Percentiles rank a stretch among this genome's conserved stretches.
These are phyloP conservation scores for Escarpia spicata DNA, from an alignment of 2,888 invertebrate species.

Conservation along the genomic window DNA sequence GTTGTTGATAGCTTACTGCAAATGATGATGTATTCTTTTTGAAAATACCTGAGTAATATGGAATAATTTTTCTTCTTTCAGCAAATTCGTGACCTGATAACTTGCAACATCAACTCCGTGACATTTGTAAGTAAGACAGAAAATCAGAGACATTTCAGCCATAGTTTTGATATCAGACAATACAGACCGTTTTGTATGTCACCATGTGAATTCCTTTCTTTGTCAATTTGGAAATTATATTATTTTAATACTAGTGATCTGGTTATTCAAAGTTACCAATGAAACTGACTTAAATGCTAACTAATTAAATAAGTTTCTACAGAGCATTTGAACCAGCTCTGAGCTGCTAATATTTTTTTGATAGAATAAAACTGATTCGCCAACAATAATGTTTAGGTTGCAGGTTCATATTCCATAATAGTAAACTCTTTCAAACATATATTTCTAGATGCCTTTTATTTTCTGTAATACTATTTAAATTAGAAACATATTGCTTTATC, in stretches of 20 bases:
- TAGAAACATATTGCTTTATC: too few species aligned
- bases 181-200: not conserved
- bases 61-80: not conserved
- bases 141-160: not conserved
- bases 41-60: not conserved
- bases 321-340: too few species aligned
- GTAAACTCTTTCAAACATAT: too few species aligned
- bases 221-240: not conserved
- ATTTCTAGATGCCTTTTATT: too few species aligned
- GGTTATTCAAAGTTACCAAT: not conserved
- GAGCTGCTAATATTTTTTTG: too few species aligned
- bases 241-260: not conserved
- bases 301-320: too few species aligned
- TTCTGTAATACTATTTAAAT: too few species aligned
- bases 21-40: not conserved
- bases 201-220: not conserved
- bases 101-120: not conserved
- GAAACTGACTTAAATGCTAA: too few species aligned
- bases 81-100: not conserved
- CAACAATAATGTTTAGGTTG: too few species aligned
- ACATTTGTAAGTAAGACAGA: constrained; percentile 18
- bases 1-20: too few species aligned
- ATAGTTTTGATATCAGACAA: not conserved
- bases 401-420: too few species aligned
- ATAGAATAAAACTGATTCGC: too few species aligned